A percentile compares a stretch with the other conserved stretches of the same genome.
Evolutionary conservation across 2,888 invertebrate genomes (phyloP).

Genomic region (Tuberolachnus salignus): DNA sequence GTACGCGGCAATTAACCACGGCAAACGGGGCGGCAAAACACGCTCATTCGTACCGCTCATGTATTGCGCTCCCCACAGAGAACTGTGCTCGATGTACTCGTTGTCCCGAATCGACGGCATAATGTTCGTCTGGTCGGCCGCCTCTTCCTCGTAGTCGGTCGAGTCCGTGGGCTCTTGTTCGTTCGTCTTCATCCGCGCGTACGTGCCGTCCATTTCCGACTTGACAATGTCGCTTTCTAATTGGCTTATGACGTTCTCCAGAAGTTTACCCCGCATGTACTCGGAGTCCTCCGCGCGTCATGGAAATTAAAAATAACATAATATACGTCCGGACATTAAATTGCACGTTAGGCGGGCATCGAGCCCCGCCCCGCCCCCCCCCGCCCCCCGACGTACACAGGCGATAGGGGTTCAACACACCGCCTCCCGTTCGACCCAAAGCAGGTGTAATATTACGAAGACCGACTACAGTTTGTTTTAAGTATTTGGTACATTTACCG

Average conservation of each 20-base stretch:
- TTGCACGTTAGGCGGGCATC: no score
- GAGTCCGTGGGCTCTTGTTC: slow-evolving; percentile 64
- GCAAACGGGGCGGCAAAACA: no score
- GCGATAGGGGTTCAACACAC: no score
- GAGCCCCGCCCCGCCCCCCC: no score
- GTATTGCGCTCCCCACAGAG: slow-evolving; percentile 78
- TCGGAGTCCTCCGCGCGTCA: slow-evolving; percentile 36
- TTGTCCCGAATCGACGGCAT: slow-evolving; percentile 84
- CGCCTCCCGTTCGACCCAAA: no score
- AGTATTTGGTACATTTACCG: no score
- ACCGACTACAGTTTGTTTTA: no score
- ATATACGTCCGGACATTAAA: no score
- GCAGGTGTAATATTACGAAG: no score
- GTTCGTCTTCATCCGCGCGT: slow-evolving; percentile 32
- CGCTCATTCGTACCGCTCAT: slow-evolving; percentile 66
- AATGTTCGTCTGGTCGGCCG: slow-evolving; percentile 74
- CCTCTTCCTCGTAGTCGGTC: slow-evolving; percentile 69
- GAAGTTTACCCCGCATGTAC: slow-evolving; percentile 31
- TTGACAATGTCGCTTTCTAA: slow-evolving; percentile 47
- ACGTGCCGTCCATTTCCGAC: slow-evolving; percentile 38
- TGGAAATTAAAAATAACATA: background rate
- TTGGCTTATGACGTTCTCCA: slow-evolving; percentile 50
- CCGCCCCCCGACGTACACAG: no score
- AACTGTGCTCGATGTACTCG: slow-evolving; percentile 81
- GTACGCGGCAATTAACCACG: background rate